These are phyloP conservation scores for Penaeus chinensis DNA, from an alignment of 1,140 invertebrate genomes.

Conservation along the genomic window DNA sequence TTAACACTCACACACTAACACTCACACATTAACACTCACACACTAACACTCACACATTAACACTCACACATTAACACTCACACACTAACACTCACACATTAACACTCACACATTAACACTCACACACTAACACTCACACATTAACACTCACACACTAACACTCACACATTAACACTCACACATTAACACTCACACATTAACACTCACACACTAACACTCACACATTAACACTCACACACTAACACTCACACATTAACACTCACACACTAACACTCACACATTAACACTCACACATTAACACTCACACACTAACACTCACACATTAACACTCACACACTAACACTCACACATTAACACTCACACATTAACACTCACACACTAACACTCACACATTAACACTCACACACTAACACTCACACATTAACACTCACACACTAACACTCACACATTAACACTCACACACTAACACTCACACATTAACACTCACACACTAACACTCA, in stretches of 20 bases:
- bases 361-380: slow-evolving; percentile 4
- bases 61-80: background rate
- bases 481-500: background rate
- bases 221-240: too few species aligned
- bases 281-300: background rate
- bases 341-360: background rate
- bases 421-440: background rate
- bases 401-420: too few species aligned
- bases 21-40: background rate
- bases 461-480: too few species aligned
- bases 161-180: too few species aligned
- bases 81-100: background rate
- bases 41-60: background rate
- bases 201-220: background rate
- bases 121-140: background rate
- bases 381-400: background rate
- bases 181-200: background rate
- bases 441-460: background rate
- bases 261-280: too few species aligned
- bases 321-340: background rate
- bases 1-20: background rate
- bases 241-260: background rate
- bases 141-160: background rate
- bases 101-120: too few species aligned
- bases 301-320: background rate